Base-by-base conservation (phyloP, 2,797 vertebrate species). In the Siniperca obscura region DNA sequence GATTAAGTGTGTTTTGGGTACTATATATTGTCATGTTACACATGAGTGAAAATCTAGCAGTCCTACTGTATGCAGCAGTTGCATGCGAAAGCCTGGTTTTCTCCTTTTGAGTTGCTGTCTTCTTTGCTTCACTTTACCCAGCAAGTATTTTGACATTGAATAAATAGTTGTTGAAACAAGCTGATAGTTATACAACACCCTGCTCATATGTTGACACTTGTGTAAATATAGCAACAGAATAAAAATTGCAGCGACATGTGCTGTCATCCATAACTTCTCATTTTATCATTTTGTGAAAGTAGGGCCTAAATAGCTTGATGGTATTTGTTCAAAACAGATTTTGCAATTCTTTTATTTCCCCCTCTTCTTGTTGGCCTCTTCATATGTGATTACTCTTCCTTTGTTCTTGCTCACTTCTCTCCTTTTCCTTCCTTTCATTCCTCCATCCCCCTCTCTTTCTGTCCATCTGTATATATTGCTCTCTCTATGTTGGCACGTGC, bases 401-500 rank as follows among this genome's bases (percentile, higher is more conserved):
- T 88, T 92, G 87, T 92, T 87, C 85, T 80, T 52, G 70, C 70
- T 81, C 65, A 53, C 59, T 78, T 82, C 64, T 56, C 67, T 55
- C 55, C 74, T 36, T 75, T 69, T 79, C 76, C 60, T 83, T 82
- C 25, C 46, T 69, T 59, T 73, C 82, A 64, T 79, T 87, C 80
- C 73, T 90, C 81, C 82, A 84, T 82, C 81, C 80, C 81, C 78
- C 80, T 77, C 80, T 85, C 55, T 91, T 75, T 90, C 75, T 78
- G 56, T 90, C 80, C 81, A 70, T 85, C 76, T 91, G 76, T 88
- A 83, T 88, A 82, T 80, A 72, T 85, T 79, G 84, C 87, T 86
- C 67, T 70, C 80, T 87, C 83, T 87, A 8, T 74, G 61, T 55
- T 91, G 89, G 86, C 90, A 92, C 86, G 83, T 90, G 87, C 76